phyloP scores from a whole-genome alignment of 2,113 vertebrate species.

The Dendrocopos noguchii region DNA sequence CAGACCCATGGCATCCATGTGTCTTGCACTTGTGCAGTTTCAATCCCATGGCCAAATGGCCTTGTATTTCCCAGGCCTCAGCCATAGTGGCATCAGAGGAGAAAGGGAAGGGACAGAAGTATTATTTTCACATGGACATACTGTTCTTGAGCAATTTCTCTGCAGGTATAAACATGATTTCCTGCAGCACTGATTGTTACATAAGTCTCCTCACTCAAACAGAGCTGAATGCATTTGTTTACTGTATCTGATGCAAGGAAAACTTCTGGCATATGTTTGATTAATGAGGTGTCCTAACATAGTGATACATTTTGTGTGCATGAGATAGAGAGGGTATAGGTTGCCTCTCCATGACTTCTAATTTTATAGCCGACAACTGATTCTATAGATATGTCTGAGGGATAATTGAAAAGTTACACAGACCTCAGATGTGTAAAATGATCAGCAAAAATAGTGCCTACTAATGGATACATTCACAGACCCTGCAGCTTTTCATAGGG shows the following conservation, averaged over 20 bases:
- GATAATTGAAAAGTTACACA: neutral
- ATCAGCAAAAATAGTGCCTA: neutral
- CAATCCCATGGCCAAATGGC: neutral
- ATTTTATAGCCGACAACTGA: neutral
- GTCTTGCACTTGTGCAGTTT: neutral
- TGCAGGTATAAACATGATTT: slow-evolving; percentile 67
- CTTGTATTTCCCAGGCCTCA: neutral
- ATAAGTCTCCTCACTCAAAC: neutral
- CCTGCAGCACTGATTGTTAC: neutral
- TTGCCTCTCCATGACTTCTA: neutral
- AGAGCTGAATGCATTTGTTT: slow-evolving; percentile 46
- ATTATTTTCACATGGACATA: slow-evolving; percentile 19
- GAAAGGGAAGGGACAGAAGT: neutral
- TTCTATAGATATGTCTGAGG: neutral
- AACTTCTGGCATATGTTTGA: slow-evolving; percentile 10
- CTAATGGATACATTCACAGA: neutral
- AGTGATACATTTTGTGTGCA: slow-evolving; percentile 5
- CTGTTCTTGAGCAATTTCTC: slow-evolving; percentile 61
- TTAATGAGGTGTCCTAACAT: neutral
- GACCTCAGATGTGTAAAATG: neutral
- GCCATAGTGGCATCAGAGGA: neutral
- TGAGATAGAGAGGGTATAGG: neutral
- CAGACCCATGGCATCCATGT: neutral
- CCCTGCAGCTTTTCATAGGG: neutral
- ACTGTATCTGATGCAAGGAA: neutral